Percentiles rank a stretch among this genome's conserved stretches.
Evolutionary conservation across 2,888 invertebrate species (phyloP).

Genomic region (Temnothorax unifasciatus): DNA sequence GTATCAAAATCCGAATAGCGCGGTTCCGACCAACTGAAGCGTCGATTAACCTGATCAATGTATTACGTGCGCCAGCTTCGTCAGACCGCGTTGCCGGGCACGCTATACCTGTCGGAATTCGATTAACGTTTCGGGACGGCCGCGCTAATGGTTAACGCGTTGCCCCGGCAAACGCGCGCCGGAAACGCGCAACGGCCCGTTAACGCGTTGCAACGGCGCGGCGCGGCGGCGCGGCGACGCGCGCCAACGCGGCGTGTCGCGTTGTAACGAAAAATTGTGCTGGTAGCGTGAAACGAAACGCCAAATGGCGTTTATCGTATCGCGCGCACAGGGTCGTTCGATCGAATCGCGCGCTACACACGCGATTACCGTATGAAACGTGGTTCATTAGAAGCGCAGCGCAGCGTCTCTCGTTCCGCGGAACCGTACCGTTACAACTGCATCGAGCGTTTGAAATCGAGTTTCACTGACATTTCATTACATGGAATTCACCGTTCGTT

Average conservation of each 20-base stretch:
- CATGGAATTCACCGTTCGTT: constrained; percentile 47
- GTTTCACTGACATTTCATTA: constrained; percentile 55
- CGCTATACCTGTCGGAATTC: constrained; percentile 61
- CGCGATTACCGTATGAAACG: constrained; percentile 52
- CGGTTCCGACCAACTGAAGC: constrained; percentile 52
- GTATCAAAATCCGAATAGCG: constrained; percentile 50
- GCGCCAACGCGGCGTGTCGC: constrained; percentile 2
- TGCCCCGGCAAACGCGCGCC: constrained; percentile 18
- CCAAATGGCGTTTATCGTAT: constrained; percentile 54
- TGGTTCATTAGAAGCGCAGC: constrained; percentile 54
- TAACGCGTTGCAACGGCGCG: constrained; percentile 31
- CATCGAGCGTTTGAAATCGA: constrained; percentile 46
- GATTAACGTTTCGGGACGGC: constrained; percentile 71
- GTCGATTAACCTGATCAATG: constrained; percentile 69
- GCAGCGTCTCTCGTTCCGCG: constrained; percentile 37
- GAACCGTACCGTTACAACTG: constrained; percentile 39
- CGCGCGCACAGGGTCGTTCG: constrained; percentile 18
- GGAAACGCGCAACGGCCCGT: constrained; percentile 39
- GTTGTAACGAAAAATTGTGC: constrained; percentile 40
- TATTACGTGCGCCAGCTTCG: constrained; percentile 64
- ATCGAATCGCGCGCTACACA: constrained; percentile 40
- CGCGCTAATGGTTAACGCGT: constrained; percentile 65
- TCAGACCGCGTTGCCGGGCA: constrained; percentile 52
- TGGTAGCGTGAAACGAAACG: constrained; percentile 45
- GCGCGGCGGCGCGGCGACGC: neutral